Conservation (phyloP, 2,113 vertebrate species). For the Rhadina sibilatrix region DNA sequence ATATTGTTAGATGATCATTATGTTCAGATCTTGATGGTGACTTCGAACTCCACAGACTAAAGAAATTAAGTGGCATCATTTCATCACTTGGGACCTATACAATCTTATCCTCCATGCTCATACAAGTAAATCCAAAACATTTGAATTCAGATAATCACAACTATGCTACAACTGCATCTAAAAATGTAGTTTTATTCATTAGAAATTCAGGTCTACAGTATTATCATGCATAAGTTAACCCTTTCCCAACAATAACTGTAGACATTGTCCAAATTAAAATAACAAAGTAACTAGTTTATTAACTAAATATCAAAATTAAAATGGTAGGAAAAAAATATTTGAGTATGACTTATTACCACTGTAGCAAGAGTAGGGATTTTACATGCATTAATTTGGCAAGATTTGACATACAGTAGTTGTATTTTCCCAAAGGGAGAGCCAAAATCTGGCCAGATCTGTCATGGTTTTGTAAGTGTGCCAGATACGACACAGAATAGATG, state of each 20-base stretch:
- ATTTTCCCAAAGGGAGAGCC: conserved; percentile 60
- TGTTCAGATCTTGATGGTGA: neutral
- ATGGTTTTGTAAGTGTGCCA: conserved; percentile 43
- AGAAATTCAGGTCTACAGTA: neutral
- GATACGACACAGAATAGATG: conserved; percentile 20
- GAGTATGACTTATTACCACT: neutral
- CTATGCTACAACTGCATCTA: neutral
- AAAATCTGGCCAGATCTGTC: conserved; percentile 53
- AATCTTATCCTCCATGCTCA: neutral
- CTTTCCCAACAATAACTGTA: neutral
- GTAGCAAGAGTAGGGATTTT: neutral
- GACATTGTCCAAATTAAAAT: neutral
- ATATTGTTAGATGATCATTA: no score
- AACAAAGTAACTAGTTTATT: neutral
- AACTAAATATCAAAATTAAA: neutral
- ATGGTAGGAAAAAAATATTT: neutral
- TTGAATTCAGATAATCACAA: neutral
- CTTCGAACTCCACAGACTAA: neutral
- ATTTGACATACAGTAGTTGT: conserved; percentile 49
- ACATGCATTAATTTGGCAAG: conserved; percentile 36
- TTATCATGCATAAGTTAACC: neutral
- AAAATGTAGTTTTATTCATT: neutral
- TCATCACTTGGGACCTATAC: neutral
- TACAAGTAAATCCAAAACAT: neutral
- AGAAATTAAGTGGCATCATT: neutral